Evolutionary conservation across 2,797 vertebrate species (phyloP).

Genomic region (Epinephelus awoara): DNA sequence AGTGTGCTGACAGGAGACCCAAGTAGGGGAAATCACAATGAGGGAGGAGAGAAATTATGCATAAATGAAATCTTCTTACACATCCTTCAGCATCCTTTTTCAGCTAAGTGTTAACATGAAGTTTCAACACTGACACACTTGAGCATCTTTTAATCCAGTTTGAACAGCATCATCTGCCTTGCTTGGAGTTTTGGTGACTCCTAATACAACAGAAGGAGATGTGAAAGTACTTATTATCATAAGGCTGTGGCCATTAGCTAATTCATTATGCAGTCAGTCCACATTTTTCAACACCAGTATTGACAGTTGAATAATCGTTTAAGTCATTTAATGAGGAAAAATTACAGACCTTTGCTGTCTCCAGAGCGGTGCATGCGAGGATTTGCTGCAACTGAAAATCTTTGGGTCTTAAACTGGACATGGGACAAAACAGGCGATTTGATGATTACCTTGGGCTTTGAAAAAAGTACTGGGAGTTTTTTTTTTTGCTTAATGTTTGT

Average conservation of each 20-base stretch:
- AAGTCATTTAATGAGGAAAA: no score
- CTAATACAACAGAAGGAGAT: background rate
- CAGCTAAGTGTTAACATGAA: background rate
- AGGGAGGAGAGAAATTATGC: background rate
- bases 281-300: no score
- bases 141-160: no score
- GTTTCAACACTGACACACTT: background rate
- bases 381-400: no score
- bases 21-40: background rate
- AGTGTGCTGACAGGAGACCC: background rate
- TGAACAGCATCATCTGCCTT: background rate
- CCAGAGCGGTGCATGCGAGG: no score
- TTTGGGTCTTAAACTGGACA: no score
- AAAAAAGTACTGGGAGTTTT: no score
- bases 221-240: background rate
- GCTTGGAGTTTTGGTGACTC: background rate
- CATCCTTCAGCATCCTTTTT: background rate
- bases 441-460: no score
- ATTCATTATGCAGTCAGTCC: background rate
- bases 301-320: no score
- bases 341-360: no score
- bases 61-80: background rate
- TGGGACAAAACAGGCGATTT: no score
- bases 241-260: background rate
- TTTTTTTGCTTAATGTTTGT: no score